A percentile compares a stretch with the other conserved stretches of the same genome.
These are phyloP conservation scores for Gymnorhina tibicen DNA, from an alignment of 2,113 vertebrate species.

Conservation along the genomic window DNA sequence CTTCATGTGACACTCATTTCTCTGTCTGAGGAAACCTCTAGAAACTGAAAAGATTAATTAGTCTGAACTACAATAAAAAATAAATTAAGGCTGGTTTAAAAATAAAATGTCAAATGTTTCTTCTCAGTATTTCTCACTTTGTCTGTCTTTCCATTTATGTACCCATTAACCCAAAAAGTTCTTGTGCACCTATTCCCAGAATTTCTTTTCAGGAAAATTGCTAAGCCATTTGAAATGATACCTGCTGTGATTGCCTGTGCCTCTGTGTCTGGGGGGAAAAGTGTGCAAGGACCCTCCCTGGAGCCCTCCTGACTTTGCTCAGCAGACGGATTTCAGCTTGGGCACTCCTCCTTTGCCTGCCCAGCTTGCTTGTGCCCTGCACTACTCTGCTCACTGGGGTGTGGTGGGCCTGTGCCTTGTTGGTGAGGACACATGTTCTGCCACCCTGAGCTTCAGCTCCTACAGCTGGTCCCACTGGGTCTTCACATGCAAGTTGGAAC, in stretches of 20 bases:
- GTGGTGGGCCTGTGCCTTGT: accelerated
- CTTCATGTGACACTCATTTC: not conserved
- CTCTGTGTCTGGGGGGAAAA: not conserved
- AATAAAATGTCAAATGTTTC: not conserved
- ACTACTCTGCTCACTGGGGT: accelerated
- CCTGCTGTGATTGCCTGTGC: not conserved
- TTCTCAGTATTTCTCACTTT: not conserved
- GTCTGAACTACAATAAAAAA: not conserved
- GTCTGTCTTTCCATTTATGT: not conserved
- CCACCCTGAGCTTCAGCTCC: not conserved
- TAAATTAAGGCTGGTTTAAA: not conserved
- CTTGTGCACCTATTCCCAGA: not conserved
- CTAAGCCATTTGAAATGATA: not conserved
- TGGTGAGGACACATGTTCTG: not conserved
- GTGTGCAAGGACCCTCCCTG: not conserved
- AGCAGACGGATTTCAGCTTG: not conserved
- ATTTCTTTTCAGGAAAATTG: not conserved
- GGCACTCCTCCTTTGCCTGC: not conserved
- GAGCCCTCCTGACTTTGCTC: not conserved
- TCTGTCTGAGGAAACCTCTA: not conserved
- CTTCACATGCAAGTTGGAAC: not conserved
- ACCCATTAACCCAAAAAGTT: not conserved
- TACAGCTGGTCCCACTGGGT: no score
- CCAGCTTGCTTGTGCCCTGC: accelerated
- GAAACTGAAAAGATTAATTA: not conserved